Evolutionary conservation across 2,113 vertebrate species (phyloP), one percentile per base, ranked within the genome.

Genomic region (Lichenostomus cassidix): DNA sequence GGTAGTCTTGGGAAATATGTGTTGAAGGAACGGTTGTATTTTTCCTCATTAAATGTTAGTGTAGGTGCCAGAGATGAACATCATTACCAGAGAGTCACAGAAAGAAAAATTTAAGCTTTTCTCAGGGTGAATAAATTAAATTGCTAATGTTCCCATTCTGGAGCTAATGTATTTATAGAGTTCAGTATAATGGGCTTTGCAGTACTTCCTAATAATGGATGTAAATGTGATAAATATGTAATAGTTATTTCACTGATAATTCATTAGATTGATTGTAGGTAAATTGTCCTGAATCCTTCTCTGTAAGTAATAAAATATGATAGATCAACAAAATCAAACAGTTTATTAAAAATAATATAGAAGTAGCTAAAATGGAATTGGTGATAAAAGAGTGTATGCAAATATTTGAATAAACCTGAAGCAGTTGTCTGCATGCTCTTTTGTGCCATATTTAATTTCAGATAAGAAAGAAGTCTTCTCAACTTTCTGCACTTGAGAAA

Each of bases 381-480:
- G 7, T 77, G 13, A 10, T 81, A 59, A 86, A 42, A 62, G 69
- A 56, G 18, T 53, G 23, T 44, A 62, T 47, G 18, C 11, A 73
- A 37, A 56, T 88, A 37, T 33, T 83, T 77, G 35, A 90, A 52
- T 76, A 90, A 83, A 58, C 12, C 23, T 1, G 1, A 53, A 79
- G 19, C 10, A 11, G 15, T 78, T 87, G 47, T 81, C 56, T 80
- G 69, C 35, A 22, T 35, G 28, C 37, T 77, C 20, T 20, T 94
- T 71, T 87, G 44, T 97, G 53, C 49, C 33, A 5, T 63, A 29
- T 94, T 78, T 95, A 12, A 96, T 97, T 97, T 89, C 94, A 99
- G 99, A 56, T 99, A 91, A 98, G 97, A 96, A 99, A 98, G 96
- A 99, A 98, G 96, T 98, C 97, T 84, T 98, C 98, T 42, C 98